These are phyloP conservation scores for Bothrops jararaca DNA, from an alignment of 2,113 vertebrate species.

Conservation along the genomic window DNA sequence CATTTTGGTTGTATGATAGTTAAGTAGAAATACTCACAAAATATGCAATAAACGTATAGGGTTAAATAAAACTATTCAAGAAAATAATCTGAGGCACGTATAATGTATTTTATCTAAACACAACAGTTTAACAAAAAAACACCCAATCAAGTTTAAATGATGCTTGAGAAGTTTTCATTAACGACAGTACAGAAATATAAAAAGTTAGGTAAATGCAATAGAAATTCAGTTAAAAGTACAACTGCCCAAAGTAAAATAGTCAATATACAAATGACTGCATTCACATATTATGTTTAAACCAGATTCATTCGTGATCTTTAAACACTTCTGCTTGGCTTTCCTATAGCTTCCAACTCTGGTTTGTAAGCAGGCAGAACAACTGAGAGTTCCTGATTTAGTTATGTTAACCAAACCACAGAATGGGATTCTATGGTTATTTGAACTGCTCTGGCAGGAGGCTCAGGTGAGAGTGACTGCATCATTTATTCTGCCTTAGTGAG, in stretches of 20 bases:
- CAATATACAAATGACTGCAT: constrained; percentile 30
- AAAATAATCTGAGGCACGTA: constrained; percentile 41
- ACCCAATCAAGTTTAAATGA: constrained; percentile 26
- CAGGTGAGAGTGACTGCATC: not conserved
- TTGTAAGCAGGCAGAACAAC: not conserved
- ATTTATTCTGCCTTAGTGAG: not conserved
- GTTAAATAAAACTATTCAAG: constrained; percentile 36
- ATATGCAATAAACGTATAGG: constrained; percentile 47
- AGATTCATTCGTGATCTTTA: not conserved
- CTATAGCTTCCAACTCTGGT: not conserved
- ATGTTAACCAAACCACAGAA: not conserved
- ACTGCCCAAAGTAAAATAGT: constrained; percentile 27
- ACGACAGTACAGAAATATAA: constrained; percentile 15
- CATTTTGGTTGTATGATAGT: constrained; percentile 56
- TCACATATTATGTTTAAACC: not conserved
- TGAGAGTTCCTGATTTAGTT: not conserved
- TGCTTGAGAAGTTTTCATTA: constrained; percentile 41
- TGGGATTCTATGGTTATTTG: not conserved
- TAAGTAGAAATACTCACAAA: constrained; percentile 58
- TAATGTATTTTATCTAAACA: constrained; percentile 43
- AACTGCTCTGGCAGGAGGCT: not conserved
- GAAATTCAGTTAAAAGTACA: constrained; percentile 60
- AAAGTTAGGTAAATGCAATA: constrained; percentile 7
- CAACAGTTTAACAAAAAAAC: constrained; percentile 23
- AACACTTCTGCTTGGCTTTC: not conserved